These are phyloP conservation scores for Papilio polyxenes DNA, from an alignment of 1,140 invertebrate species.

Conservation along the genomic window DNA sequence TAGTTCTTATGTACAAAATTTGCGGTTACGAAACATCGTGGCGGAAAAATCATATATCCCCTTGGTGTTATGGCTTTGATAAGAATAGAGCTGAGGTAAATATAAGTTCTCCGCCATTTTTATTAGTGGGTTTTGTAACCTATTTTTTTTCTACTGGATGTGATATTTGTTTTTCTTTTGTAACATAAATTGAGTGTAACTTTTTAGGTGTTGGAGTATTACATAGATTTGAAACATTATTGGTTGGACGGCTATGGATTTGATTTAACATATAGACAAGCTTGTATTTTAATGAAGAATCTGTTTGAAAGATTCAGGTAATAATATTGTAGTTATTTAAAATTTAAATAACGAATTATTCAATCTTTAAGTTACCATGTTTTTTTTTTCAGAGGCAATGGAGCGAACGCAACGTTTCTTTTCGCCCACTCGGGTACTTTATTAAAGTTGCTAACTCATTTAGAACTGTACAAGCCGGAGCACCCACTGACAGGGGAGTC, in stretches of 20 bases:
- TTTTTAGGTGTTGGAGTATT: constrained; percentile 86
- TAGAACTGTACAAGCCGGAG: constrained; percentile 88
- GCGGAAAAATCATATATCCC: constrained; percentile 83
- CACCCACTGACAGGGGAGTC: constrained; percentile 83
- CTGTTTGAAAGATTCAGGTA: constrained; percentile 87
- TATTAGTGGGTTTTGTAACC: too few species aligned
- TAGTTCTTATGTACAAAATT: constrained; percentile 85
- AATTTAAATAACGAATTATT: too few species aligned
- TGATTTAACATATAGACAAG: constrained; percentile 87
- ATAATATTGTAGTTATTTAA: constrained; percentile 46
- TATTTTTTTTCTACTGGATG: too few species aligned
- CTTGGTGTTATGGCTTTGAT: constrained; percentile 85
- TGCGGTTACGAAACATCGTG: constrained; percentile 92
- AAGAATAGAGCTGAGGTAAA: constrained; percentile 78
- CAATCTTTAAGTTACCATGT: too few species aligned
- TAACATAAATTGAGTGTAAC: constrained; percentile 19
- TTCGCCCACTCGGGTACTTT: constrained; percentile 95
- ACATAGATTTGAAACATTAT: constrained; percentile 90
- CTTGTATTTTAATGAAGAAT: constrained; percentile 88
- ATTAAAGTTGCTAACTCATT: constrained; percentile 88
- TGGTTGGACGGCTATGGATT: constrained; percentile 93
- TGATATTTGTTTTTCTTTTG: too few species aligned
- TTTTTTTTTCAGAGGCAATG: constrained; percentile 49
- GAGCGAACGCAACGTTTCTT: constrained; percentile 84
- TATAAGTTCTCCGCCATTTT: neutral